Evolutionary conservation across 2,888 invertebrate species (phyloP).

Genomic region (Phyllotreta striolata): DNA sequence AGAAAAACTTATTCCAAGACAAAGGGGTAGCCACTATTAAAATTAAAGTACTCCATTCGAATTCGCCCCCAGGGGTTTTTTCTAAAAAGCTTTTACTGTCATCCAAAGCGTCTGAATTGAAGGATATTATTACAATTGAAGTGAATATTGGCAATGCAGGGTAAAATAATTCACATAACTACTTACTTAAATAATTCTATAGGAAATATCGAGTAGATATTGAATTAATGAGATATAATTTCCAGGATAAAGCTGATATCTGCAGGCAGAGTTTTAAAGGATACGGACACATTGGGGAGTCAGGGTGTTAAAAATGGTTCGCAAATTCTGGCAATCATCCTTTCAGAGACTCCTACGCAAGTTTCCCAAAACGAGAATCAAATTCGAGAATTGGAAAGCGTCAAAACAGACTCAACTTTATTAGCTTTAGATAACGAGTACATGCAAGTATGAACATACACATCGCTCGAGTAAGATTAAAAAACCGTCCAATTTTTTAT

Average conservation of each 20-base stretch:
- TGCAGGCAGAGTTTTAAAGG: constrained; percentile 71
- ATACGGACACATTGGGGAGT: constrained; percentile 61
- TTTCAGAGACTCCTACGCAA: constrained; percentile 55
- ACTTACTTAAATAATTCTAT: too few species aligned
- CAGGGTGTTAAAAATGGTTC: constrained; percentile 76
- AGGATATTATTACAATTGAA: constrained; percentile 64
- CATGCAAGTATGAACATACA: constrained; percentile 62
- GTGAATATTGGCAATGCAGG: constrained; percentile 60
- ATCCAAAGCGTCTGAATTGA: constrained; percentile 66
- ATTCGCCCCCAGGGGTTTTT: constrained; percentile 63
- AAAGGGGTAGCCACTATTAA: constrained; percentile 78
- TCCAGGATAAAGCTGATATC: constrained; percentile 73
- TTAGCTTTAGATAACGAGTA: constrained; percentile 66
- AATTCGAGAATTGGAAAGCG: constrained; percentile 55
- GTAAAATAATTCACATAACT: too few species aligned
- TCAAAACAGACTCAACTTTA: constrained; percentile 59
- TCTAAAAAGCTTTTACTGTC: constrained; percentile 68
- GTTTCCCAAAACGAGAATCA: constrained; percentile 55
- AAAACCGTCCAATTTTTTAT: constrained; percentile 15
- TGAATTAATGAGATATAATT: constrained; percentile 26
- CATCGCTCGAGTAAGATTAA: too few species aligned
- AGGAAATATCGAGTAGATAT: too few species aligned
- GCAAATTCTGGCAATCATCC: constrained; percentile 71
- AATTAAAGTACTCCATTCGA: constrained; percentile 69
- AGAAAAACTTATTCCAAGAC: constrained; percentile 72